Evolutionary conservation across 2,113 vertebrate genomes (phyloP).

Genomic region (Syngnathoides biaculeatus): DNA sequence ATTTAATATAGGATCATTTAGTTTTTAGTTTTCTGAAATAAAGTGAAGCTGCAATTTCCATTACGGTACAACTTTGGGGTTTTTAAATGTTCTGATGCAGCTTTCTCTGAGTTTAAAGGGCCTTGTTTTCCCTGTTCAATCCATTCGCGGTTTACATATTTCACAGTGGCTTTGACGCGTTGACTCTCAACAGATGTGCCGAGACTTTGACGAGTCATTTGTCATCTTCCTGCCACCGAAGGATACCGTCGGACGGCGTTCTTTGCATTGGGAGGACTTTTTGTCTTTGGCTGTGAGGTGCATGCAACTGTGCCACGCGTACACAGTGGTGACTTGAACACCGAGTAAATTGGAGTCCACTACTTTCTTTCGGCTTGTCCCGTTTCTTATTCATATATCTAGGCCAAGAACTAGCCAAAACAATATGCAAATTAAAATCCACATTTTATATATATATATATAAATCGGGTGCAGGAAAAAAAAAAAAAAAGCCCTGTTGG

Average conservation of each 20-base stretch:
- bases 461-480: too few relatives aligned
- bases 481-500: background rate
- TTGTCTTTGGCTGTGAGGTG: constrained; percentile 10
- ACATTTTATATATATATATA: too few relatives aligned
- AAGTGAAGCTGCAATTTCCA: background rate
- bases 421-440: too few relatives aligned
- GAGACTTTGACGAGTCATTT: constrained; percentile 50
- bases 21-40: background rate
- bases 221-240: constrained; percentile 19
- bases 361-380: too few relatives aligned
- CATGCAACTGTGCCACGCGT: too few relatives aligned
- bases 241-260: constrained; percentile 13
- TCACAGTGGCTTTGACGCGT: constrained; percentile 12
- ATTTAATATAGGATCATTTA: too few relatives aligned
- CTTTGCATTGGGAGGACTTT: constrained; percentile 17
- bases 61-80: background rate
- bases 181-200: constrained; percentile 43
- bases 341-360: too few relatives aligned
- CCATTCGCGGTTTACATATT: constrained; percentile 6
- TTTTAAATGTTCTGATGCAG: too few relatives aligned
- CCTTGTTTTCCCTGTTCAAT: background rate
- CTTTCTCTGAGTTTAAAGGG: background rate
- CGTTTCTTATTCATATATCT: too few relatives aligned
- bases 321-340: too few relatives aligned
- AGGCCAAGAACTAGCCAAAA: too few relatives aligned